Percentiles rank a stretch among this genome's conserved stretches.
Evolutionary conservation across 37 sponge, comb jelly and placozoan species (phyloP).

Genomic region (Halichondria panicea): DNA sequence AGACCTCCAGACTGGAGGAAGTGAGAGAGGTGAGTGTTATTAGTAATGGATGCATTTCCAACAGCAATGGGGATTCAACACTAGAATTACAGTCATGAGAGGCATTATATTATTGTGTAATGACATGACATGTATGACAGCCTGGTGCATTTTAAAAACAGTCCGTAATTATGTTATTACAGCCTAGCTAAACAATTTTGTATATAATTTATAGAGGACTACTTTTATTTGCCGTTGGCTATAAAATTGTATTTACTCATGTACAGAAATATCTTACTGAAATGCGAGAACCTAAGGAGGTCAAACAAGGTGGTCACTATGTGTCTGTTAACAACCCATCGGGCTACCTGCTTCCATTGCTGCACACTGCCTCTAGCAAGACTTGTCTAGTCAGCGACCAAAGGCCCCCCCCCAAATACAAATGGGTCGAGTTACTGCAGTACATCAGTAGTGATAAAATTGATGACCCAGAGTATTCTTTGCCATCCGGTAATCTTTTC

Average conservation of each 20-base stretch:
- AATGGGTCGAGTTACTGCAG: neutral
- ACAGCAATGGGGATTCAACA: neutral
- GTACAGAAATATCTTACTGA: neutral
- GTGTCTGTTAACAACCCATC: slow-evolving; percentile 40
- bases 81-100: neutral
- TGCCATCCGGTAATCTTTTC: slow-evolving; percentile 5
- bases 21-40: neutral
- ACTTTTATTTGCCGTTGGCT: too few relatives aligned
- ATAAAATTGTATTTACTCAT: neutral
- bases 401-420: neutral
- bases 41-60: neutral
- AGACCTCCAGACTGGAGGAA: neutral
- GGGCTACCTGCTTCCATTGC: slow-evolving; percentile 41
- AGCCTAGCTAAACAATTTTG: too few relatives aligned
- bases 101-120: neutral
- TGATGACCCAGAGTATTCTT: neutral
- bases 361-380: slow-evolving; percentile 66
- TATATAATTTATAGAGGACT: too few relatives aligned
- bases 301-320: neutral
- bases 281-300: slow-evolving; percentile 19
- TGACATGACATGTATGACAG: too few relatives aligned
- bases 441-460: neutral
- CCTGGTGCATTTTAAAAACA: too few relatives aligned
- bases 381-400: slow-evolving; percentile 19
- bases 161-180: too few relatives aligned